phyloP scores from a whole-genome alignment of 1,140 invertebrate genomes.

The Diploscapter pachys region DNA sequence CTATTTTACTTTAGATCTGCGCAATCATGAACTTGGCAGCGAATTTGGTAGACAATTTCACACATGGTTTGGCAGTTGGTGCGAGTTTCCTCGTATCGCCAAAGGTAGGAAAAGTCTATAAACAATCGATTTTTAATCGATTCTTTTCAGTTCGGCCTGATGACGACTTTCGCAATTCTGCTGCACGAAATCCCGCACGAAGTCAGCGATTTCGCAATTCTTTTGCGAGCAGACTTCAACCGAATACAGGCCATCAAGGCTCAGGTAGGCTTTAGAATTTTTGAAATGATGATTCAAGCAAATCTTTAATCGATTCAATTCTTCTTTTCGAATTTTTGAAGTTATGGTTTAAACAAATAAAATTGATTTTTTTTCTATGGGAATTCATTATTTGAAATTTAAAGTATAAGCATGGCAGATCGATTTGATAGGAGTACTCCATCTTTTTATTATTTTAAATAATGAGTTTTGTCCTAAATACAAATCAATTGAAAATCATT shows the following conservation, averaged over 20 bases:
- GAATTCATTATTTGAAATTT: neutral
- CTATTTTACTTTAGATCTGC: slow-evolving; percentile 18
- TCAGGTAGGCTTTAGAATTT: slow-evolving; percentile 16
- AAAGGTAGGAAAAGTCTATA: slow-evolving; percentile 13
- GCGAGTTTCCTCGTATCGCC: slow-evolving; percentile 23
- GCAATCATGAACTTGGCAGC: slow-evolving; percentile 28
- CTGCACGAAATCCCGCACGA: slow-evolving; percentile 37
- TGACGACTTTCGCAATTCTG: slow-evolving; percentile 30
- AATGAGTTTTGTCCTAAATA: neutral
- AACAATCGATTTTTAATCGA: slow-evolving; percentile 1
- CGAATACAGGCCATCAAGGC: slow-evolving; percentile 20
- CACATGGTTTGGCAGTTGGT: slow-evolving; percentile 32
- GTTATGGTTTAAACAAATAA: neutral
- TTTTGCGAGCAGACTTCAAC: slow-evolving; percentile 28
- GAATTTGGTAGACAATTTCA: slow-evolving; percentile 31
- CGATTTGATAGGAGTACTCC: neutral
- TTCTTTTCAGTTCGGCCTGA: slow-evolving; percentile 24
- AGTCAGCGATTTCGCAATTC: slow-evolving; percentile 33
- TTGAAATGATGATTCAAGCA: neutral
- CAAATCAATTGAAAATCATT: neutral
- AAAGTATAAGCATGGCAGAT: neutral
- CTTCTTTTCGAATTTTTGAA: neutral
- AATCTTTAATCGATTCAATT: neutral
- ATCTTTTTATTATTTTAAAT: neutral
- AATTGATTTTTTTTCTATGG: neutral